Base-by-base conservation (phyloP, 2,888 invertebrate genomes). In the Dusona sp. region DNA sequence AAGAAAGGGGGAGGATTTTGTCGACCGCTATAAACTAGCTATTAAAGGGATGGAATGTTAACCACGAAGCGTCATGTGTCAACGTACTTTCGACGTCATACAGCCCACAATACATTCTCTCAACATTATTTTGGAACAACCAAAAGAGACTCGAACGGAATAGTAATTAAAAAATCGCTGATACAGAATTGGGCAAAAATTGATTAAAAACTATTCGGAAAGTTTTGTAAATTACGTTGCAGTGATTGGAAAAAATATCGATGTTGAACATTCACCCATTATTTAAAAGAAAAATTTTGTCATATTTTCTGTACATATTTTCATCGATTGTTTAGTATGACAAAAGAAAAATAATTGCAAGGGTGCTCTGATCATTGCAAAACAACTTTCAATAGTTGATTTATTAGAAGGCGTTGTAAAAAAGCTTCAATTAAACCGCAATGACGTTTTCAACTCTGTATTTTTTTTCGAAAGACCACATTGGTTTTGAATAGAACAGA, bases 11-110 rank as follows among this genome's bases (percentile, higher is more conserved):
- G 72, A 33, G 48, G 6, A 77, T 33, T 77, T 38, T 61, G 29
- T 42, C 64, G 64, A 77, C 57, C 57, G 22, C 38, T 25, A 74
- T 64, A 77, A 77, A 64, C 45, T 45, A 45, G 45, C 74, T 74
- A 77, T 64, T 64, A 64, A 64, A 65, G 33, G n/a, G 64, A 54
- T 73, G 45, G 36, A 64, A 61, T 42, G 22, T 19, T 48, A 65
- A 64, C 75, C 75, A 48, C 64, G 48, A 65, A n/a, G 33, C 64
- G 48, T 25, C 64, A 45, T 45, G 64, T 64, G 48, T 33, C 75
- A 13, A 22, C 29, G 29, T 29, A 33, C 13, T 45, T 33, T 65
- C 29, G 19, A 19, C 38, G 42, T 42, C 25, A 29, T 70, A 13
- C 25, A 16, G 16, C 45, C 7, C 19, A 22, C 22, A 70, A 70